Conservation (phyloP, 2,888 invertebrate species). For the Petrophora chlorosata region DNA sequence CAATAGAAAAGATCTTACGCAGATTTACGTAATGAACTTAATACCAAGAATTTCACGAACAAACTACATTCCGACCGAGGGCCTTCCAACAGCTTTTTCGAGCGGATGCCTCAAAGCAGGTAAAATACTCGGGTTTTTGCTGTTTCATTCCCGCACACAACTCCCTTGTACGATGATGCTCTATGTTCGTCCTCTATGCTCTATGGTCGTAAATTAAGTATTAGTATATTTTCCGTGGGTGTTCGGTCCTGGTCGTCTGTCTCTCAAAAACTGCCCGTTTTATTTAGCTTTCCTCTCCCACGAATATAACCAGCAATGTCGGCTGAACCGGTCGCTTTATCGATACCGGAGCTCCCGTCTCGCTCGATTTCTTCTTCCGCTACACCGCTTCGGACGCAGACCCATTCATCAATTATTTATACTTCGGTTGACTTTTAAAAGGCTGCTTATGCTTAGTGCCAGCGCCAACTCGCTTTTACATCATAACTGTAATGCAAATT, state of each 20-base stretch:
- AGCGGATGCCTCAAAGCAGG: conserved; percentile 53
- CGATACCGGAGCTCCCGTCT: conserved; percentile 56
- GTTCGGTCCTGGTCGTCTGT: neutral
- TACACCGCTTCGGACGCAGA: conserved; percentile 50
- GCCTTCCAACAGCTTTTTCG: conserved; percentile 48
- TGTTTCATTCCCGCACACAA: conserved; percentile 52
- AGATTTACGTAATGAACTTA: too few relatives aligned
- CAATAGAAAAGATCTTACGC: too few relatives aligned
- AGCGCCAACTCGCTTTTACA: conserved; percentile 37
- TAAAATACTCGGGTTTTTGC: conserved; percentile 57
- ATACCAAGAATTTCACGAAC: conserved; percentile 42
- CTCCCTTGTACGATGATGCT: conserved; percentile 11
- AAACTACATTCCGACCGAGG: neutral
- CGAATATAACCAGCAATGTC: conserved; percentile 52
- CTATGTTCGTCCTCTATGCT: neutral
- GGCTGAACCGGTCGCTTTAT: conserved; percentile 57
- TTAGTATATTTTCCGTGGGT: conserved; percentile 1
- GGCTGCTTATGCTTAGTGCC: conserved; percentile 43
- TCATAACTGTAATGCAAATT: conserved; percentile 54
- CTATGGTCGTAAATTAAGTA: neutral
- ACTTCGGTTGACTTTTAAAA: conserved; percentile 59
- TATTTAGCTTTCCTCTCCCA: conserved; percentile 59
- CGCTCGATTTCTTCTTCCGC: conserved; percentile 70
- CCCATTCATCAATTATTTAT: conserved; percentile 70
- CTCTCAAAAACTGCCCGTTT: conserved; percentile 29